These are phyloP conservation scores for Thalassaphorura encarpata DNA, from an alignment of 1,140 invertebrate genomes.

Conservation along the genomic window DNA sequence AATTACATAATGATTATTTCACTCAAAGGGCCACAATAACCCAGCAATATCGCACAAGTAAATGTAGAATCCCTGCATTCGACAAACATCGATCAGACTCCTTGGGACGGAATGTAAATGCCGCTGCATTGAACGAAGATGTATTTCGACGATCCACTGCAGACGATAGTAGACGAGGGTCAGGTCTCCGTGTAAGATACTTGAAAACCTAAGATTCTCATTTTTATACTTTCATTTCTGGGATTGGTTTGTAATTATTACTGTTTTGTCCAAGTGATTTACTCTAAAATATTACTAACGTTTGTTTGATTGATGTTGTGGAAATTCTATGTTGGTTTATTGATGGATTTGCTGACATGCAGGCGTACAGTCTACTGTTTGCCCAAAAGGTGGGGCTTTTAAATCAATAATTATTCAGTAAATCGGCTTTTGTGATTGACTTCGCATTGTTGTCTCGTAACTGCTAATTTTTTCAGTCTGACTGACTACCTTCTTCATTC, in stretches of 20 bases:
- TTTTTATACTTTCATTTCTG: too few species aligned
- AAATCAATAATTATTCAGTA: background rate
- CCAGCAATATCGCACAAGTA: conserved; percentile 30
- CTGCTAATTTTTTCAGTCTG: background rate
- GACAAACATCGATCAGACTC: conserved; percentile 29
- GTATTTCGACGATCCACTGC: conserved; percentile 22
- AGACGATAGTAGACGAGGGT: conserved; percentile 28
- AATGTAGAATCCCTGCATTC: conserved; percentile 16
- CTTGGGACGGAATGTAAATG: conserved; percentile 14
- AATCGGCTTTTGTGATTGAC: background rate
- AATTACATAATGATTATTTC: too few species aligned
- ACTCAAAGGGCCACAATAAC: conserved; percentile 32
- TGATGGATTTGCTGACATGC: too few species aligned
- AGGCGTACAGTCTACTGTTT: conserved; percentile 40
- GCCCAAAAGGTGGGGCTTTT: conserved; percentile 42
- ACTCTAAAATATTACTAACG: too few species aligned
- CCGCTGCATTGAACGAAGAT: conserved; percentile 8
- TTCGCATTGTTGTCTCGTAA: conserved; percentile 15
- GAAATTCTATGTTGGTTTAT: too few species aligned
- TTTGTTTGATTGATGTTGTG: too few species aligned
- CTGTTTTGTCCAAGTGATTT: too few species aligned
- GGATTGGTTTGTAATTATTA: too few species aligned
- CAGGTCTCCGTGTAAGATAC: conserved; percentile 30
- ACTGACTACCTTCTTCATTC: background rate
- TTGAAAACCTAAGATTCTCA: too few species aligned